Evolutionary conservation across 2,797 vertebrate species (phyloP).

Genomic region (Cheirogaleus major): DNA sequence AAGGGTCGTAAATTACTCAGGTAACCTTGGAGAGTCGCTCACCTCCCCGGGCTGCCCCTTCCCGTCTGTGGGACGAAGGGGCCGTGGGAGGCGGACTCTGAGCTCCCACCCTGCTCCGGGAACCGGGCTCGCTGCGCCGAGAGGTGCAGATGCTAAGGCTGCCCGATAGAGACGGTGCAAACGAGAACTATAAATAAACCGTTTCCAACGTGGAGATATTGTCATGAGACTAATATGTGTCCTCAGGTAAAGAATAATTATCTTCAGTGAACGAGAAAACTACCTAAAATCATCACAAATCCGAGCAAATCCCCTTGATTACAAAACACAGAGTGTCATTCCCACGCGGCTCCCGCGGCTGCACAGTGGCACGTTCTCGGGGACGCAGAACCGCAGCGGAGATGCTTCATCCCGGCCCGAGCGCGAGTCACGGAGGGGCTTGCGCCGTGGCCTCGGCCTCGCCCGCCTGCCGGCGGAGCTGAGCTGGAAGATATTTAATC

Average conservation of each 20-base stretch:
- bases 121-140: fast-evolving
- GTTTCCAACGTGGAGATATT: fast-evolving
- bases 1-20: neutral
- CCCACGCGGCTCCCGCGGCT: fast-evolving
- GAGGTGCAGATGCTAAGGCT: fast-evolving
- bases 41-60: neutral
- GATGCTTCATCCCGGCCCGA: neutral
- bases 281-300: neutral
- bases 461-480: neutral
- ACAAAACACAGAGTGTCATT: neutral
- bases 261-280: constrained; percentile 39
- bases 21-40: neutral
- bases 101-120: fast-evolving
- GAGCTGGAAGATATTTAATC: constrained; percentile 49
- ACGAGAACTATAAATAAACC: neutral
- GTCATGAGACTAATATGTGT: neutral
- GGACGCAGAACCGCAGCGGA: neutral
- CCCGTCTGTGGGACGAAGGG: neutral
- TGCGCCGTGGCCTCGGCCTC: fast-evolving
- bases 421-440: fast-evolving
- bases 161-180: fast-evolving
- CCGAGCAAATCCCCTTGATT: neutral
- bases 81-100: neutral
- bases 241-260: neutral
- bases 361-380: no score